A percentile compares a stretch with the other conserved stretches of the same genome.
Evolutionary conservation across 2,113 vertebrate species (phyloP).

Genomic region (Phyllopteryx taeniolatus): DNA sequence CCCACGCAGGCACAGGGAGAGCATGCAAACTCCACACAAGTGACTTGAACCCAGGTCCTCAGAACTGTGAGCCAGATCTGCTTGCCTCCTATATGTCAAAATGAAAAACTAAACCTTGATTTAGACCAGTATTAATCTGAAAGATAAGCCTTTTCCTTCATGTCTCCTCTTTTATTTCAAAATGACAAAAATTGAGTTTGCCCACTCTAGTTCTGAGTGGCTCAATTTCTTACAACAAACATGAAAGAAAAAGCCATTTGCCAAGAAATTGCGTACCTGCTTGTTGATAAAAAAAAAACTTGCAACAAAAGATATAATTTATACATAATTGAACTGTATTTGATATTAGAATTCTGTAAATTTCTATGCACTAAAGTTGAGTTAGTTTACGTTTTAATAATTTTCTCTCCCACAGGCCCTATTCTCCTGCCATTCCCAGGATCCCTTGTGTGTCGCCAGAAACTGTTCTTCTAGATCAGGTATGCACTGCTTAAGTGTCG

Average conservation of each 20-base stretch:
- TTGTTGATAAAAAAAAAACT: too few relatives aligned
- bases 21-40: too few relatives aligned
- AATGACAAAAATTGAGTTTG: not conserved
- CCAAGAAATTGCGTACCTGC: not conserved
- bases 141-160: too few relatives aligned
- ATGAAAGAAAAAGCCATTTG: not conserved
- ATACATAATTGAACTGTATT: too few relatives aligned
- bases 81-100: too few relatives aligned
- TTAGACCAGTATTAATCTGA: too few relatives aligned
- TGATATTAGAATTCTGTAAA: not conserved
- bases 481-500: constrained; percentile 14
- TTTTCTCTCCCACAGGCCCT: constrained; percentile 73
- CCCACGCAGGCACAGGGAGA: too few relatives aligned
- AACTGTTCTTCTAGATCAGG: constrained; percentile 84
- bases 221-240: not conserved
- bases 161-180: not conserved
- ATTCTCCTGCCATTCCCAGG: constrained; percentile 86
- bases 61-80: too few relatives aligned
- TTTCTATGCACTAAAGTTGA: not conserved
- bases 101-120: too few relatives aligned
- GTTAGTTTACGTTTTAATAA: not conserved
- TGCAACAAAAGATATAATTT: too few relatives aligned
- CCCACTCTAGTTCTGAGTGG: too few relatives aligned
- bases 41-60: too few relatives aligned
- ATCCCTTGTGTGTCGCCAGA: constrained; percentile 91